phyloP scores from a whole-genome alignment of 2,797 vertebrate genomes.

The Sebastes cheni region DNA sequence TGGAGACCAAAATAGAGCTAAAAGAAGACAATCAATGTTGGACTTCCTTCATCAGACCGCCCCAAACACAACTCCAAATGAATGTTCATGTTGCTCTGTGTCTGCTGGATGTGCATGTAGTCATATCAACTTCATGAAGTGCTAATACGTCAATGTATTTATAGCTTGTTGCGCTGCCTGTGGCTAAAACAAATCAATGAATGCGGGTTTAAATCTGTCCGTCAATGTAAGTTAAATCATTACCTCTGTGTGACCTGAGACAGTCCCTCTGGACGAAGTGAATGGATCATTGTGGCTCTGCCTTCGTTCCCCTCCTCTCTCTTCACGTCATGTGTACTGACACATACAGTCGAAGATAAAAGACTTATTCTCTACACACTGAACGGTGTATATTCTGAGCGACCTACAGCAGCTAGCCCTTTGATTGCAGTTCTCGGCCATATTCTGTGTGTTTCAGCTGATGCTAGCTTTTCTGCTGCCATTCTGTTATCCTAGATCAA shows the following conservation, averaged over 20 bases:
- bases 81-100: background rate
- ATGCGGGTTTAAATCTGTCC: background rate
- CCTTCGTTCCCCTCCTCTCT: background rate
- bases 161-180: background rate
- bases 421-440: constrained; percentile 33
- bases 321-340: background rate
- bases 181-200: background rate
- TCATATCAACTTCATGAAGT: background rate
- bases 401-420: constrained; percentile 16
- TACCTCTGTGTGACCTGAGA: background rate
- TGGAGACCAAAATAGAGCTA: background rate
- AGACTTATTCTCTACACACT: background rate
- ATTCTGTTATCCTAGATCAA: constrained; percentile 53
- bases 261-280: background rate
- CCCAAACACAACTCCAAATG: background rate
- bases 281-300: background rate
- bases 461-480: constrained; percentile 54
- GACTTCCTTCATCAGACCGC: background rate
- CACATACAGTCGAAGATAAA: background rate
- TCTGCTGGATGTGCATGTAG: too few species aligned
- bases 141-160: background rate
- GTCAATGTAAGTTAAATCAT: background rate
- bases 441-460: constrained; percentile 53
- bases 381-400: background rate
- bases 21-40: background rate